A percentile compares a stretch with the other conserved stretches of the same genome.
Evolutionary conservation across 2,113 vertebrate species (phyloP).

Genomic region (Phylloscopus trochilus): DNA sequence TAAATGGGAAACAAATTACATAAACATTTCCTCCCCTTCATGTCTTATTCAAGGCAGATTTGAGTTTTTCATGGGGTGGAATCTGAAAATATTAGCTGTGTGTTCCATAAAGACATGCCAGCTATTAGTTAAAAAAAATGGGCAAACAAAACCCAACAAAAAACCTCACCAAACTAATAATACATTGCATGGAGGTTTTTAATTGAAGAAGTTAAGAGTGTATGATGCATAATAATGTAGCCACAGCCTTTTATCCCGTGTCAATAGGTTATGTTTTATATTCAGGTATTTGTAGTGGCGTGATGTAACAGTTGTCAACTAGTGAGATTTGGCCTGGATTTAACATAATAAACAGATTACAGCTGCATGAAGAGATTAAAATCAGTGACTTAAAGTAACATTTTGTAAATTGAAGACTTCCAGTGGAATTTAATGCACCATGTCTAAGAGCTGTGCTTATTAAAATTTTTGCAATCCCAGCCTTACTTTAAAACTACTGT

Average conservation of each 20-base stretch:
- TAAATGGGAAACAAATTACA: not conserved
- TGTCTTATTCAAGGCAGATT: not conserved
- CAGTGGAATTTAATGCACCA: not conserved
- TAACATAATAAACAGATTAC: conserved; percentile 3
- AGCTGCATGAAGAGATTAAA: not conserved
- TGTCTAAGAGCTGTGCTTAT: not conserved
- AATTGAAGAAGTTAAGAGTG: not conserved
- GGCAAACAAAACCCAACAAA: not conserved
- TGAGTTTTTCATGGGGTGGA: not conserved
- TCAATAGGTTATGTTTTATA: not conserved
- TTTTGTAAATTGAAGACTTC: not conserved
- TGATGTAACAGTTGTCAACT: not conserved
- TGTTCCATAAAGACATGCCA: not conserved
- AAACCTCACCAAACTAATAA: not conserved
- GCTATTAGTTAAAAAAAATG: not conserved
- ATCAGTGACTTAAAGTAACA: not conserved
- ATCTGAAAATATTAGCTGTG: not conserved
- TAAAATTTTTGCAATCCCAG: not conserved
- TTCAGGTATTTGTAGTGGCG: not conserved
- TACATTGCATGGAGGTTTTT: not conserved
- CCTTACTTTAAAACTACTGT: not conserved
- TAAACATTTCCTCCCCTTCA: not conserved
- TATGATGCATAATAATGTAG: not conserved
- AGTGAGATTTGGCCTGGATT: not conserved
- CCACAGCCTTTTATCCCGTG: not conserved